Conservation (phyloP, 1,140 invertebrate species). For the Caerostris darwini region DNA sequence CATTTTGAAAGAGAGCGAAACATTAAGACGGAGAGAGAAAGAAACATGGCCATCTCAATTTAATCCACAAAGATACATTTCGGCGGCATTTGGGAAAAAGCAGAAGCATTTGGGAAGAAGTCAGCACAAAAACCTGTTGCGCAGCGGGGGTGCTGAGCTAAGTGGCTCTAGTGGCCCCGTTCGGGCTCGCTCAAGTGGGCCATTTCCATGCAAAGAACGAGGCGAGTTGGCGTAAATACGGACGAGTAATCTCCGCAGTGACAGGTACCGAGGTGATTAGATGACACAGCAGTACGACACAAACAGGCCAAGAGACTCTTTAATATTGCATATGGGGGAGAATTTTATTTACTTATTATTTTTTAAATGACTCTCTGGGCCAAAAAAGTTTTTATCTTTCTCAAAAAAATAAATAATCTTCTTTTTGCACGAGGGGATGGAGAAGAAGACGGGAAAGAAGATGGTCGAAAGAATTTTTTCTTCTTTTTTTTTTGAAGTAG, state of each 20-base stretch:
- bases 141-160: constrained; percentile 53
- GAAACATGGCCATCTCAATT: neutral
- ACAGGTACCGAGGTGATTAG: constrained; percentile 67
- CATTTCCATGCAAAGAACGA: constrained; percentile 73
- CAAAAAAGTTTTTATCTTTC: neutral
- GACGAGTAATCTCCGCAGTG: constrained; percentile 55
- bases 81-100: neutral
- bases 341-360: constrained; percentile 3
- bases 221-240: constrained; percentile 67
- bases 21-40: neutral
- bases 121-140: constrained; percentile 70
- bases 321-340: neutral
- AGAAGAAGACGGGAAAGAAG: neutral
- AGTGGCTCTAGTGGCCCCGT: constrained; percentile 71
- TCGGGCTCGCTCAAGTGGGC: constrained; percentile 66
- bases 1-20: neutral
- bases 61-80: constrained; percentile 10
- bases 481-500: neutral
- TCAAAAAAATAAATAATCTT: neutral
- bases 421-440: neutral
- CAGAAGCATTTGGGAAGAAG: neutral
- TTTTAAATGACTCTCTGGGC: neutral
- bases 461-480: neutral
- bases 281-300: constrained; percentile 3
- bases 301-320: neutral